These are phyloP conservation scores for Steinernema feltiae DNA, from an alignment of 1,140 invertebrate genomes.

Conservation along the genomic window DNA sequence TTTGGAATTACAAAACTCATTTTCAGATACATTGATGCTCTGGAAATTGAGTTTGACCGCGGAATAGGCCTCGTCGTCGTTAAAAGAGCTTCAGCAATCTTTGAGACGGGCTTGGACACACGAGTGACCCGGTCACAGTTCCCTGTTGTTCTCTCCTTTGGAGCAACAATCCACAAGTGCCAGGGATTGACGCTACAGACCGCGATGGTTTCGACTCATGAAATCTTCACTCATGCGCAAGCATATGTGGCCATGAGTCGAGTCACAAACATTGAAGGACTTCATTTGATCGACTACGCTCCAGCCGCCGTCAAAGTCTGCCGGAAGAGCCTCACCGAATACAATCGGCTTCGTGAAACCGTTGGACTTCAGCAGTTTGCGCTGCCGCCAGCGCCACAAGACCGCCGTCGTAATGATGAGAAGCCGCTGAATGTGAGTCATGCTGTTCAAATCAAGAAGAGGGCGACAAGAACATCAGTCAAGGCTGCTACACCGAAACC, in stretches of 20 bases:
- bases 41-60: neutral
- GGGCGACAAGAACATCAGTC: too few species aligned
- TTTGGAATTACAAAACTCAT: neutral
- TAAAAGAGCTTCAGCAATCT: neutral
- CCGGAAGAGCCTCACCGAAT: neutral
- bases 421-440: neutral
- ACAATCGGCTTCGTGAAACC: slow-evolving; percentile 1
- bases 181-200: slow-evolving; percentile 58
- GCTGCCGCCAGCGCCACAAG: neutral
- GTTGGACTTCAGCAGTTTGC: neutral
- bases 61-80: neutral
- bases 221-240: slow-evolving; percentile 54
- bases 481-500: neutral
- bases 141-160: slow-evolving; percentile 57
- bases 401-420: neutral
- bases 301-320: slow-evolving; percentile 13
- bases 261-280: slow-evolving; percentile 49
- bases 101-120: neutral
- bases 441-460: neutral
- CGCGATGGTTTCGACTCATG: slow-evolving; percentile 49
- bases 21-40: neutral
- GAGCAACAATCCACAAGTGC: slow-evolving; percentile 59
- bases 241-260: slow-evolving; percentile 58
- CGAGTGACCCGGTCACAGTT: slow-evolving; percentile 53
- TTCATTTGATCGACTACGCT: slow-evolving; percentile 56